Conservation (phyloP, 1,140 invertebrate genomes). For the Gryon sp. region DNA sequence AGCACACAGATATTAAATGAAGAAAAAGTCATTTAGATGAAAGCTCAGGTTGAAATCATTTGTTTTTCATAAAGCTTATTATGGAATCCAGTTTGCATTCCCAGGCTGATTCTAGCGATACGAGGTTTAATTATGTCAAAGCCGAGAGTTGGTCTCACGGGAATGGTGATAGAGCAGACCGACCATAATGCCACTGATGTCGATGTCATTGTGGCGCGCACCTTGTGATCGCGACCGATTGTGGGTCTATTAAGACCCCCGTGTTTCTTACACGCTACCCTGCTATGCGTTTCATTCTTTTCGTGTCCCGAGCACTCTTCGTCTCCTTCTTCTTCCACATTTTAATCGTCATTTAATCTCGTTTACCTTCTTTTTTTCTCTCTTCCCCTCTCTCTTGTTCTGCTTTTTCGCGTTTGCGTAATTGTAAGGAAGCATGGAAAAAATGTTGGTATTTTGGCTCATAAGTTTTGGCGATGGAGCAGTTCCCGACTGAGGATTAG, state of each 20-base stretch:
- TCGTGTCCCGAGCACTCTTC: slow-evolving; percentile 2
- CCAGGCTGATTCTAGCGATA: slow-evolving; percentile 65
- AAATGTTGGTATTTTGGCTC: slow-evolving; percentile 33
- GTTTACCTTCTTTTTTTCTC: slow-evolving; percentile 1
- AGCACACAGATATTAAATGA: no score
- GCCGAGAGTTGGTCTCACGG: slow-evolving; percentile 50
- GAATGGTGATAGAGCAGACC: slow-evolving; percentile 49
- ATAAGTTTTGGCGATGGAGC: slow-evolving; percentile 28
- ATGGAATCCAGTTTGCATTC: slow-evolving; percentile 54
- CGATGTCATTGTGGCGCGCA: slow-evolving; percentile 63
- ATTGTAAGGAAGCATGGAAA: slow-evolving; percentile 29
- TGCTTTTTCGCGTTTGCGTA: slow-evolving; percentile 44
- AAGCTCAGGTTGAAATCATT: no score
- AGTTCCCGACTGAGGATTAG: slow-evolving; percentile 59
- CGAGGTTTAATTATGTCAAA: slow-evolving; percentile 64
- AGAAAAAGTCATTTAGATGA: no score
- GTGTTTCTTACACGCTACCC: slow-evolving; percentile 54
- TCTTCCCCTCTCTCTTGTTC: slow-evolving; percentile 1
- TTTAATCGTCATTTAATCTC: no score
- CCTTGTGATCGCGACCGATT: slow-evolving; percentile 66
- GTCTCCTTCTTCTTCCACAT: slow-evolving; percentile 13
- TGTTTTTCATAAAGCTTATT: not conserved
- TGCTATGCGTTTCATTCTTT: slow-evolving; percentile 23
- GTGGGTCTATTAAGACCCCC: slow-evolving; percentile 64
- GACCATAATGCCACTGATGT: slow-evolving; percentile 49